Percentiles rank a stretch among this genome's conserved stretches.
Conservation (phyloP, 1,140 invertebrate genomes). For the Gryon sp. region DNA sequence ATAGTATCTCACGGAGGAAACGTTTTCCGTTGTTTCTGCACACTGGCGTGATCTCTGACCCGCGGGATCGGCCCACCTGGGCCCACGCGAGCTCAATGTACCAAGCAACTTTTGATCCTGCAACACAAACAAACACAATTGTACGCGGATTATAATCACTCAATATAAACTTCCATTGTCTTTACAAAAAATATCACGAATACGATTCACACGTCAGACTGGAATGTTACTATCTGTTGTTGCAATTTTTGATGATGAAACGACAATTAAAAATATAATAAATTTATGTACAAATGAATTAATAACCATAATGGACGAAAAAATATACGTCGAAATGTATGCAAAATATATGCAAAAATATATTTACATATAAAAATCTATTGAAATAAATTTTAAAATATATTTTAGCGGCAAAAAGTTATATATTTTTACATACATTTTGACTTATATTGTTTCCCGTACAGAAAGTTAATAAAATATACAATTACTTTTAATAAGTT, state of each 20-base stretch:
- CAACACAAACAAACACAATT: conserved; percentile 28
- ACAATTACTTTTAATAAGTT: too few relatives aligned
- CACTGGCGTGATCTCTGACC: conserved; percentile 71
- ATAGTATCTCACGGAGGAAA: conserved; percentile 69
- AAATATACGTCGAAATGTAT: too few relatives aligned
- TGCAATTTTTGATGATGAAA: conserved; percentile 1
- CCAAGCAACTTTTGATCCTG: conserved; percentile 30
- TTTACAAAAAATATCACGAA: conserved; percentile 34
- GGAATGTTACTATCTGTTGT: conserved; percentile 20
- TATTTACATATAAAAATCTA: too few relatives aligned
- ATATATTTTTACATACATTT: too few relatives aligned
- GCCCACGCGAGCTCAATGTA: conserved; percentile 68
- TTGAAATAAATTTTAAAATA: too few relatives aligned
- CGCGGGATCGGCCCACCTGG: conserved; percentile 61
- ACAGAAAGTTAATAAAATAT: too few relatives aligned
- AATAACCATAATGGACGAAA: too few relatives aligned
- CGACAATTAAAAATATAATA: neutral
- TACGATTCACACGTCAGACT: conserved; percentile 32
- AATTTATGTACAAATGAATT: neutral
- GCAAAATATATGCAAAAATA: too few relatives aligned
- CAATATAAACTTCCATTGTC: conserved; percentile 39
- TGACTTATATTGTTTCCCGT: too few relatives aligned
- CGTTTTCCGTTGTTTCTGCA: conserved; percentile 70
- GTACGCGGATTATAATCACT: conserved; percentile 38
- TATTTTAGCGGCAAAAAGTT: too few relatives aligned